A percentile compares a stretch with the other conserved stretches of the same genome.
These are phyloP conservation scores for Lithophane ornitopus DNA, from an alignment of 2,888 invertebrate genomes.

Conservation along the genomic window DNA sequence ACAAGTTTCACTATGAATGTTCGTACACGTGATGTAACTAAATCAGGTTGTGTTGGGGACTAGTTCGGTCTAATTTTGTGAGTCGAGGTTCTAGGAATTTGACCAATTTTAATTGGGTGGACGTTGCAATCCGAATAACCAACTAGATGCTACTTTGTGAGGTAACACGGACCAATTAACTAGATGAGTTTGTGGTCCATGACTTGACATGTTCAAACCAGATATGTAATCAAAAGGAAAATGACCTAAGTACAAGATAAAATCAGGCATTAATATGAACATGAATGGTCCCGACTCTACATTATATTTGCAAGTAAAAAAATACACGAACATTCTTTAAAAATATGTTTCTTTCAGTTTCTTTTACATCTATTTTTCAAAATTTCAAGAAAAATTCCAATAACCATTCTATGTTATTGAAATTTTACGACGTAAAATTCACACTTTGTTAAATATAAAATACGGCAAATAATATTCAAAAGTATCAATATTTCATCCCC, in stretches of 20 bases:
- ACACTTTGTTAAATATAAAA: constrained; percentile 3
- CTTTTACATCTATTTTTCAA: background rate
- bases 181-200: constrained; percentile 25
- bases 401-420: background rate
- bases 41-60: constrained; percentile 49
- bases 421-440: constrained; percentile 7
- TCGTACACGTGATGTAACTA: constrained; percentile 45
- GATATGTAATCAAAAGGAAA: background rate
- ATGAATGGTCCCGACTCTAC: background rate
- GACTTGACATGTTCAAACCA: constrained; percentile 7
- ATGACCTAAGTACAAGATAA: background rate
- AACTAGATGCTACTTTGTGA: constrained; percentile 48
- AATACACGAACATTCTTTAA: background rate
- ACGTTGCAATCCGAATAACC: constrained; percentile 56
- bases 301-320: background rate
- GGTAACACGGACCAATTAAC: constrained; percentile 48
- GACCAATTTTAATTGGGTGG: constrained; percentile 61
- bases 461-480: constrained; percentile 33
- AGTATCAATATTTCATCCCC: constrained; percentile 43
- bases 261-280: background rate
- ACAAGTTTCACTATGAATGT: constrained; percentile 38
- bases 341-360: background rate
- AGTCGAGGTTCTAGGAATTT: constrained; percentile 50
- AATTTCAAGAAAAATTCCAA: background rate
- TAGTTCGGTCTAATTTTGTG: constrained; percentile 52